These are phyloP conservation scores for Prunella strophiata DNA, from an alignment of 2,797 vertebrate genomes.

Conservation along the genomic window DNA sequence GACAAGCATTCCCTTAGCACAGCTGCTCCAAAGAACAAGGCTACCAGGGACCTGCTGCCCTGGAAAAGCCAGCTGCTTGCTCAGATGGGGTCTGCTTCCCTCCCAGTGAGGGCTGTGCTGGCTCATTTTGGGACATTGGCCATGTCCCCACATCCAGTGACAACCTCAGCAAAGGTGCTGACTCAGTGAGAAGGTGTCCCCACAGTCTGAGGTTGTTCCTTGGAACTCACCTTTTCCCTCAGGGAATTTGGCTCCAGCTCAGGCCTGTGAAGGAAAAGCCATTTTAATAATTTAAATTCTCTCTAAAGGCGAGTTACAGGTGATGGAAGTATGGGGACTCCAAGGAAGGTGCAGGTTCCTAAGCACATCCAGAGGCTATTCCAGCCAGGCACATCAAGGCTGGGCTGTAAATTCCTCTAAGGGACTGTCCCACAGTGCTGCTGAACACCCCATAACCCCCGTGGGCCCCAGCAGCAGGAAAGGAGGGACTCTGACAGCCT, in stretches of 20 bases:
- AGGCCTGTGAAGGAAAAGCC: conserved; percentile 55
- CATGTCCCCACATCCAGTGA: neutral
- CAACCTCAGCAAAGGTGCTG: neutral
- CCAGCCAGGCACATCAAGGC: neutral
- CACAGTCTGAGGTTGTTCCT: rapidly evolving
- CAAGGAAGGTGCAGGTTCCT: too few species aligned
- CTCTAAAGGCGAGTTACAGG: neutral
- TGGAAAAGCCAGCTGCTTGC: neutral
- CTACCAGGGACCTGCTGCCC: neutral
- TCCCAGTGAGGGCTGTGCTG: neutral
- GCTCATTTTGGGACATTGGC: neutral
- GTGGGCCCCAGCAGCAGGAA: rapidly evolving
- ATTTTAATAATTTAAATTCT: neutral
- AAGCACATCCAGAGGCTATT: neutral
- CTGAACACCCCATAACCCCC: neutral
- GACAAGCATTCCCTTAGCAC: neutral
- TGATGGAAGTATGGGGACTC: rapidly evolving
- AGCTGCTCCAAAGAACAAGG: neutral
- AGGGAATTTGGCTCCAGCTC: neutral
- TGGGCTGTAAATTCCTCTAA: neutral
- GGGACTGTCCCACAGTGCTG: rapidly evolving
- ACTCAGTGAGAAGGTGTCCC: neutral
- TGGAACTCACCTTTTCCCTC: conserved; percentile 43
- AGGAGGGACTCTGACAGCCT: neutral
- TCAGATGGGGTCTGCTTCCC: neutral